Percentiles rank a stretch among this genome's conserved stretches.
Conservation (phyloP, 2,113 vertebrate genomes). For the Thunnus thynnus region DNA sequence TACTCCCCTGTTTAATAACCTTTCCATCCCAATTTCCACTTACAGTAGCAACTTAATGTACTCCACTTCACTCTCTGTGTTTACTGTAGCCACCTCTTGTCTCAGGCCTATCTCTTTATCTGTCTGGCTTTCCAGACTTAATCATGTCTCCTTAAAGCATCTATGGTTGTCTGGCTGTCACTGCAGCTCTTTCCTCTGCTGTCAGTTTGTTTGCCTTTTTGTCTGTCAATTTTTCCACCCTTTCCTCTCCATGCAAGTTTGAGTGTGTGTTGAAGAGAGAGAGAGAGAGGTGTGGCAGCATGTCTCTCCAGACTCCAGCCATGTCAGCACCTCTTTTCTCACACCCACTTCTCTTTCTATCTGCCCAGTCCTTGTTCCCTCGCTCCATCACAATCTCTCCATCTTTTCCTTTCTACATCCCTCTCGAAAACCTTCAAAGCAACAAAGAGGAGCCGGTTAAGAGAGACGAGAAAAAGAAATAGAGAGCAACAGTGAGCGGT, state of each 20-base stretch:
- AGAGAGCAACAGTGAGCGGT: constrained; percentile 16
- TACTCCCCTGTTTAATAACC: constrained; percentile 58
- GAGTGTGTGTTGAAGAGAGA: constrained; percentile 20
- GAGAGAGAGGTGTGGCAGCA: neutral
- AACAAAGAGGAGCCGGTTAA: constrained; percentile 6
- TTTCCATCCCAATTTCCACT: constrained; percentile 49
- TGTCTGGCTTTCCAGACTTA: constrained; percentile 35
- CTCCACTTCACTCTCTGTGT: constrained; percentile 37
- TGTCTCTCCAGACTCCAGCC: constrained; percentile 29
- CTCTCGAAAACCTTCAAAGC: neutral
- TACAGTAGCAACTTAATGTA: constrained; percentile 29
- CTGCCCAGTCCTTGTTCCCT: too few species aligned
- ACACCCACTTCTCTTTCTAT: neutral
- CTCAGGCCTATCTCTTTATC: constrained; percentile 43
- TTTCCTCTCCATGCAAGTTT: neutral
- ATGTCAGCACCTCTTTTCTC: constrained; percentile 42
- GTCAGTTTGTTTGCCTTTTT: constrained; percentile 3
- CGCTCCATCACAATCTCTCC: too few species aligned
- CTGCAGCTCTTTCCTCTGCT: neutral
- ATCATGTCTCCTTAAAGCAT: constrained; percentile 23
- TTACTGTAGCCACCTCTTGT: constrained; percentile 45
- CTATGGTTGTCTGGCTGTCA: constrained; percentile 1
- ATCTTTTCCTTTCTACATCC: constrained; percentile 4
- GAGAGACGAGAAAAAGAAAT: neutral
- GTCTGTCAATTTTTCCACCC: neutral